Evolutionary conservation across 1,140 invertebrate genomes (phyloP).

Genomic region (Microplitis demolitor): DNA sequence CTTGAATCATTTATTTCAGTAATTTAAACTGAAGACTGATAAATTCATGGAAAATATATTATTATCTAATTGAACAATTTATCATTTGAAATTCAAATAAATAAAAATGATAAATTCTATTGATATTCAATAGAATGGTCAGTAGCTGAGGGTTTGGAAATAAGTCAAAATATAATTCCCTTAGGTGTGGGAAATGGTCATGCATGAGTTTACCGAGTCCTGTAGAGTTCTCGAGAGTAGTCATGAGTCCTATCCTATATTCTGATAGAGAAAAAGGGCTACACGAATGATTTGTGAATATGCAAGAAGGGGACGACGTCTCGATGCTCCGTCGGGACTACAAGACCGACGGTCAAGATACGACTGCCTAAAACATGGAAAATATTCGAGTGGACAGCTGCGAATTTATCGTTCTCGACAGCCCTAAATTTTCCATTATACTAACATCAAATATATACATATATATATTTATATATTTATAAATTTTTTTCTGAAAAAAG

Average conservation of each 20-base stretch:
- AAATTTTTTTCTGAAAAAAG: constrained; percentile 6
- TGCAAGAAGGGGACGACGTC: constrained; percentile 57
- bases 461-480: constrained; percentile 22
- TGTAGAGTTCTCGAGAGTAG: too few relatives aligned
- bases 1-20: background rate
- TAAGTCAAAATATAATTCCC: constrained; percentile 41
- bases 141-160: constrained; percentile 33
- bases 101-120: background rate
- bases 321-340: constrained; percentile 26
- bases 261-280: constrained; percentile 36
- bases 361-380: constrained; percentile 58
- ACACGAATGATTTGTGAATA: constrained; percentile 60
- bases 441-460: constrained; percentile 38
- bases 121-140: constrained; percentile 22
- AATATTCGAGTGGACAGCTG: constrained; percentile 60
- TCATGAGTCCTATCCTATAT: too few relatives aligned
- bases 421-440: constrained; percentile 61
- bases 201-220: too few relatives aligned
- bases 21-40: too few relatives aligned
- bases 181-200: constrained; percentile 33
- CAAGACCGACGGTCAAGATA: constrained; percentile 54
- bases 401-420: constrained; percentile 55
- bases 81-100: constrained; percentile 16
- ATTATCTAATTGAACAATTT: constrained; percentile 33
- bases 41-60: background rate